Evolutionary conservation across 2,888 invertebrate species (phyloP), one percentile per base, ranked within the genome.

Genomic region (Ptycholaimellus sp.): DNA sequence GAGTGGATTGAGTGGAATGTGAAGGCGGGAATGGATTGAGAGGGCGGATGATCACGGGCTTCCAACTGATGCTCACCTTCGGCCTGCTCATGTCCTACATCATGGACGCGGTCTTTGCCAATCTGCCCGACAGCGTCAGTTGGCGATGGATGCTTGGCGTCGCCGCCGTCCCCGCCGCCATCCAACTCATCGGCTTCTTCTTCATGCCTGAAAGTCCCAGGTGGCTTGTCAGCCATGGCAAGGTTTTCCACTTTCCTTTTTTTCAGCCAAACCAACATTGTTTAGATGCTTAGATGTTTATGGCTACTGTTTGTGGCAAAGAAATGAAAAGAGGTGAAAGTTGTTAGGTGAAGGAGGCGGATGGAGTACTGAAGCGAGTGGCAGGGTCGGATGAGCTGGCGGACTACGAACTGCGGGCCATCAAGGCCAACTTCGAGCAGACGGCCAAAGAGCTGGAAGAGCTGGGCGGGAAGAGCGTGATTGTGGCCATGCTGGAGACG

Each of bases 111-210:
- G 49, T 49, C 3, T 64, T 66, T 45, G 59, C 59, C 40, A 56
- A 56, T 35, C 14, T 6, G 6, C 37, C 43, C 7, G 13, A 35
- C 14, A 4, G 5, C 11, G 49, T 59, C 42, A 66, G 66, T 7
- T 67, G 67, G 66, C 63, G 66, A 65, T 65, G 56, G 43, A 66
- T 66, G 65, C 48, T 66, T 19, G 65, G 65, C 1, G 43, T 65
- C 7, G 64, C 63, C 9, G 63, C 56, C 2, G 44, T 67, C 2
- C 66, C 67, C 1, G 54, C 64, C 2, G 35, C 57, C 3, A 46
- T 65, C 17, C 66, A 66, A 49, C 58, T 66, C 31, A 43, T 64
- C 30, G 65, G 64, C 0, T 65, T 67, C 46, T 39, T 63, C 13
- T 62, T 62, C 44, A 56, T 66, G 54, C 66, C 67, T 1, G 66